Evolutionary conservation across 2,888 invertebrate genomes (phyloP).

Genomic region (Diaperis boleti): DNA sequence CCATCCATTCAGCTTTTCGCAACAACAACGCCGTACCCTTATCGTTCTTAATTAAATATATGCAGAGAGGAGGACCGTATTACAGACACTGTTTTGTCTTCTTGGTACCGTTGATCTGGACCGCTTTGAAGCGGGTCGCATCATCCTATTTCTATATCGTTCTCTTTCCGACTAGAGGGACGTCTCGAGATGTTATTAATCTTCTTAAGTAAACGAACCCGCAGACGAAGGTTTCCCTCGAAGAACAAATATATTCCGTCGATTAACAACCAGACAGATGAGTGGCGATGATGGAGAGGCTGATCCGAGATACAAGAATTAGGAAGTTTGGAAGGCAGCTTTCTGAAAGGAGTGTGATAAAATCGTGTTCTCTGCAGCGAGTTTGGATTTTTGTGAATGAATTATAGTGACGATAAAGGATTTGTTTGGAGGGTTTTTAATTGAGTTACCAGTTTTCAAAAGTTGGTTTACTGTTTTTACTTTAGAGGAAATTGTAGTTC

Average conservation of each 20-base stretch:
- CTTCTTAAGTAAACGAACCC: slow-evolving; percentile 39
- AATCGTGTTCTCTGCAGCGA: not conserved
- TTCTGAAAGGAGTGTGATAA: not conserved
- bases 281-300: slow-evolving; percentile 5
- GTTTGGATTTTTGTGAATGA: not conserved
- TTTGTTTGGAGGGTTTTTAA: too few relatives aligned
- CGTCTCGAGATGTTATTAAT: slow-evolving; percentile 35
- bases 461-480: too few relatives aligned
- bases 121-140: slow-evolving; percentile 29
- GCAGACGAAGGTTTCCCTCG: slow-evolving; percentile 25
- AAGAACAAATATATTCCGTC: slow-evolving; percentile 19
- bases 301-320: slow-evolving; percentile 1
- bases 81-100: slow-evolving; percentile 25
- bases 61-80: slow-evolving; percentile 28
- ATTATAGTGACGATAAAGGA: not conserved
- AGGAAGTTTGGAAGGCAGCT: not conserved
- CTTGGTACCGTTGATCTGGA: slow-evolving; percentile 33
- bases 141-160: not conserved
- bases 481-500: too few relatives aligned
- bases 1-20: slow-evolving; percentile 6
- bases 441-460: too few relatives aligned
- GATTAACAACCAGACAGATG: slow-evolving; percentile 5
- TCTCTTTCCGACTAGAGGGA: slow-evolving; percentile 4
- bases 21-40: slow-evolving; percentile 32
- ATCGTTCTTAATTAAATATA: slow-evolving; percentile 36